These are phyloP conservation scores for Philhelius pedissequus DNA, from an alignment of 2,888 invertebrate genomes.

Conservation along the genomic window DNA sequence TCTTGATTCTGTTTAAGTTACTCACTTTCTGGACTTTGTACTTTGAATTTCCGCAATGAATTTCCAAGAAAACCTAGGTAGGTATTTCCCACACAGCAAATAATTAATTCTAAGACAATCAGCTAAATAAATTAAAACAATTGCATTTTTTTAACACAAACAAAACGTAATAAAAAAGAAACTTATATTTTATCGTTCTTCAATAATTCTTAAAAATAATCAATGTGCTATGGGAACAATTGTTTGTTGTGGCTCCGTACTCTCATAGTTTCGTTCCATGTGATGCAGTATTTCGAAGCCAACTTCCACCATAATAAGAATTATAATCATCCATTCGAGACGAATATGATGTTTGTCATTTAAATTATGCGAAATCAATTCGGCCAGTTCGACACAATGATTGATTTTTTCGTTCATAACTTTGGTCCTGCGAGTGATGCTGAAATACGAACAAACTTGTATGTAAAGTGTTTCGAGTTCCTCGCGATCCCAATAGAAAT, in stretches of 20 bases:
- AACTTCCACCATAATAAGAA: slow-evolving; percentile 96
- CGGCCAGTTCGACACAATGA: slow-evolving; percentile 95
- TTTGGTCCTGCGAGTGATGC: slow-evolving; percentile 91
- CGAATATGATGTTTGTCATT: slow-evolving; percentile 95
- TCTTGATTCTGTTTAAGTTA: not conserved
- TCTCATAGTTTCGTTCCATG: slow-evolving; percentile 81
- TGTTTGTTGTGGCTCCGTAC: not conserved
- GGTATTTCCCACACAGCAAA: not conserved
- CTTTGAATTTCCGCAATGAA: not conserved
- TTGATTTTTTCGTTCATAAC: slow-evolving; percentile 97
- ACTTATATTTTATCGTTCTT: not conserved
- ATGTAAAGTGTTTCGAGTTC: slow-evolving; percentile 91
- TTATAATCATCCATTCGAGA: slow-evolving; percentile 98
- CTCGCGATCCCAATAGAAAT: slow-evolving; percentile 99
- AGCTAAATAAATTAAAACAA: not conserved
- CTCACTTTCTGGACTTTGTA: not conserved
- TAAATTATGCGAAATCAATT: slow-evolving; percentile 92
- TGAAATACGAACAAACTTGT: slow-evolving; percentile 90
- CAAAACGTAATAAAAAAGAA: not conserved
- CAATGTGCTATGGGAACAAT: not conserved
- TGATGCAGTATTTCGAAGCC: slow-evolving; percentile 90
- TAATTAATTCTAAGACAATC: not conserved
- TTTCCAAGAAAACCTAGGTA: not conserved
- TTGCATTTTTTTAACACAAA: not conserved
- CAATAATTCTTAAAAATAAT: not conserved